Evolutionary conservation across 2,797 vertebrate species (phyloP).

Genomic region (Eulemur albifrons): DNA sequence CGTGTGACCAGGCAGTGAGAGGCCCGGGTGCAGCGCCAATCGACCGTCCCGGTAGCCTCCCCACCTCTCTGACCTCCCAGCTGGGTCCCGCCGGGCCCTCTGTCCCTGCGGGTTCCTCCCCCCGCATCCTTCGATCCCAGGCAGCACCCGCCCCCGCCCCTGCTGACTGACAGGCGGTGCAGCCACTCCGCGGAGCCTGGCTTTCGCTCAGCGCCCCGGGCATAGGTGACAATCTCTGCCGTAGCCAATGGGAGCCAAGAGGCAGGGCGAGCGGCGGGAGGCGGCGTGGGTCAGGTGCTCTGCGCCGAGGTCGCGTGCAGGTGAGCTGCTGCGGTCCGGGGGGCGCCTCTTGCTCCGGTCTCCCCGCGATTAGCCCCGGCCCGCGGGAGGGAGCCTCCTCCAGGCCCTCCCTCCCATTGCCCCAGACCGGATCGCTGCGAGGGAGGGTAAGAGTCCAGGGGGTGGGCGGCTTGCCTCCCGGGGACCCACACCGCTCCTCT

Average conservation of each 20-base stretch:
- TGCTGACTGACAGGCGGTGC: constrained; percentile 26
- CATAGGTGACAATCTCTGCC: not conserved
- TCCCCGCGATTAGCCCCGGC: accelerated
- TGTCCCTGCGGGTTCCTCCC: accelerated
- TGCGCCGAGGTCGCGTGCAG: not conserved
- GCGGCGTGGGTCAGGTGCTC: constrained; percentile 49
- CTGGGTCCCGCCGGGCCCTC: accelerated
- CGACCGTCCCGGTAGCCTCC: accelerated
- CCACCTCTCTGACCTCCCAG: accelerated
- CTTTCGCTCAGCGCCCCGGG: not conserved
- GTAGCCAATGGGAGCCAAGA: constrained; percentile 39
- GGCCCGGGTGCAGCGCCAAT: accelerated
- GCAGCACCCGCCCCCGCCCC: not conserved
- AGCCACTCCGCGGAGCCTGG: not conserved
- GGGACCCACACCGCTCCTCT: not conserved
- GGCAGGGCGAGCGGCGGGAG: not conserved
- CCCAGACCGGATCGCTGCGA: not conserved
- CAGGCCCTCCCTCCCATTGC: not conserved
- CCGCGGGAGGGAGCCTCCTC: not conserved
- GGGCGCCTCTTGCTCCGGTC: accelerated
- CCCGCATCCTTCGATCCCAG: not conserved
- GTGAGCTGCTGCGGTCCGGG: not conserved
- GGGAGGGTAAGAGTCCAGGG: constrained; percentile 43
- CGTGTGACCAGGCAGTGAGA: not conserved
- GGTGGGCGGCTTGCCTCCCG: not conserved